These are phyloP conservation scores for Empidonax traillii DNA, from an alignment of 2,113 vertebrate genomes.

Conservation along the genomic window DNA sequence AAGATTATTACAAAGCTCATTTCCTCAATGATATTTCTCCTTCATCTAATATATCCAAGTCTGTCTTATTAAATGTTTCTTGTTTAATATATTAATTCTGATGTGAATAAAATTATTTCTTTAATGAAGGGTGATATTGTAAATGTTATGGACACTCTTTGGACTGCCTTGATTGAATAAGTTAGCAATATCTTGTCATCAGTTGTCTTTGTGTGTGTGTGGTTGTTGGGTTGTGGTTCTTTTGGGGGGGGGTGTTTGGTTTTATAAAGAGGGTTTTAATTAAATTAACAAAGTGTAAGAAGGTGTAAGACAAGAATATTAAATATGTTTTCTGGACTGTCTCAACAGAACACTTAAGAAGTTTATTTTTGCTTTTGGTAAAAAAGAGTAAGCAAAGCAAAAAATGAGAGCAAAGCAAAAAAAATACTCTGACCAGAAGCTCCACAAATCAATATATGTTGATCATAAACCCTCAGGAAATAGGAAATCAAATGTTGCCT, in stretches of 20 bases:
- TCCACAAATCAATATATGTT: not conserved
- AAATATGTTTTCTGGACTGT: not conserved
- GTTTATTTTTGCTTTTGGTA: not conserved
- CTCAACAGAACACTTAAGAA: not conserved
- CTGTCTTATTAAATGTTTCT: not conserved
- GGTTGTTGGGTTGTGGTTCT: not conserved
- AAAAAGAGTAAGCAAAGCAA: not conserved
- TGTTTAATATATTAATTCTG: not conserved
- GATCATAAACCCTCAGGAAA: not conserved
- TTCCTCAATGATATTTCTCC: not conserved
- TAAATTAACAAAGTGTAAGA: not conserved
- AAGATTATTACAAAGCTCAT: not conserved
- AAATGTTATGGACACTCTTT: not conserved
- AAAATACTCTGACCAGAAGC: not conserved
- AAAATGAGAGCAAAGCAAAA: not conserved
- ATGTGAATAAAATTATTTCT: not conserved
- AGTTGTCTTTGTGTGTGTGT: not conserved
- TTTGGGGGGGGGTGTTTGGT: accelerated
- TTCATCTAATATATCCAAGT: not conserved
- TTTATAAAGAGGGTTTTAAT: not conserved
- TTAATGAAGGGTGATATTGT: not conserved
- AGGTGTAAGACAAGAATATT: not conserved
- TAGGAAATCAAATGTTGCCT: not conserved
- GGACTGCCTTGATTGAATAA: not conserved
- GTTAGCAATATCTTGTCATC: not conserved